Evolutionary conservation across 2,888 invertebrate genomes (phyloP).

Genomic region (Anthophora plumipes): DNA sequence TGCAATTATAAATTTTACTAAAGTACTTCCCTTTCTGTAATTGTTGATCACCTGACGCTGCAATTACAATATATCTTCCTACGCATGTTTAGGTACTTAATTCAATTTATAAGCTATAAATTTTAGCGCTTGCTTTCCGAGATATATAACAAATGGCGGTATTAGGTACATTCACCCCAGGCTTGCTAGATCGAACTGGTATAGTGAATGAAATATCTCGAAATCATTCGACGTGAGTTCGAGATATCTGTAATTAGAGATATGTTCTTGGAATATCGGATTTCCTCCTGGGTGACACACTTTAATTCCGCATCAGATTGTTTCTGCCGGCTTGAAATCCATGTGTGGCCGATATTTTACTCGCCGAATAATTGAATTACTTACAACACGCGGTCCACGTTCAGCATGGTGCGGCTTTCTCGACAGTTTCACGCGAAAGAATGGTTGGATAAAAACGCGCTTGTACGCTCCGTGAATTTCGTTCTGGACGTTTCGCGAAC

Average conservation of each 20-base stretch:
- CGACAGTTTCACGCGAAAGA: slow-evolving; percentile 27
- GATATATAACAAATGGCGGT: too few relatives aligned
- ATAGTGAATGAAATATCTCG: neutral
- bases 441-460: slow-evolving; percentile 18
- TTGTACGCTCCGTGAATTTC: neutral
- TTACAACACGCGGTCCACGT: slow-evolving; percentile 14
- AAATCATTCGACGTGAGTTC: neutral
- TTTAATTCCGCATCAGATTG: slow-evolving; percentile 31
- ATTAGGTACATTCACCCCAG: too few relatives aligned
- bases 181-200: neutral
- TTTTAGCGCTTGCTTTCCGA: too few relatives aligned
- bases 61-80: too few relatives aligned
- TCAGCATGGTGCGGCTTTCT: slow-evolving; percentile 33
- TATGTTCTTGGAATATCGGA: slow-evolving; percentile 22
- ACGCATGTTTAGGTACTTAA: too few relatives aligned
- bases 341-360: slow-evolving; percentile 51
- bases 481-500: neutral
- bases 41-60: too few relatives aligned
- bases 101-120: too few relatives aligned
- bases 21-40: too few relatives aligned
- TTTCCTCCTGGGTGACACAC: neutral
- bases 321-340: slow-evolving; percentile 23
- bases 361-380: slow-evolving; percentile 64
- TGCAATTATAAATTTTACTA: too few relatives aligned
- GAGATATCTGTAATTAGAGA: slow-evolving; percentile 9